Percentiles rank a stretch among this genome's conserved stretches.
Evolutionary conservation across 2,888 invertebrate species (phyloP).

Genomic region (Rhingia campestris): DNA sequence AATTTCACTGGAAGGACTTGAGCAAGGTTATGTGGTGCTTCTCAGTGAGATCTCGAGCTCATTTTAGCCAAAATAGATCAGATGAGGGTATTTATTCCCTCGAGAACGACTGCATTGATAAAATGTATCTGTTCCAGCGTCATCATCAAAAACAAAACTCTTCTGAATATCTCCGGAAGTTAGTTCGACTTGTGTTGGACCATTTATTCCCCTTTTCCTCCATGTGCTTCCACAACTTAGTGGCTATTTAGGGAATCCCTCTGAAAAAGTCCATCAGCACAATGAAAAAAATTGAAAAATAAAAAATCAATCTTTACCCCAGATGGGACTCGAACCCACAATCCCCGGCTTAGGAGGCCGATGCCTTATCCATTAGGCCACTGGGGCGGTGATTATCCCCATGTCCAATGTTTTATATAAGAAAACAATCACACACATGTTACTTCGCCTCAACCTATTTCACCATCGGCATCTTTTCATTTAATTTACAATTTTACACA

Average conservation of each 20-base stretch:
- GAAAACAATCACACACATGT: neutral
- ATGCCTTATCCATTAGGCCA: slow-evolving; percentile 93
- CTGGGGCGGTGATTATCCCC: slow-evolving; percentile 85
- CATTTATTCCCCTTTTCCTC: too few relatives aligned
- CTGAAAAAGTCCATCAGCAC: neutral
- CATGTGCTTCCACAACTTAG: too few relatives aligned
- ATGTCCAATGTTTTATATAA: slow-evolving; percentile 39
- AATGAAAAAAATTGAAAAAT: slow-evolving; percentile 15
- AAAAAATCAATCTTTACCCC: slow-evolving; percentile 87
- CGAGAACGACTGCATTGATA: too few relatives aligned
- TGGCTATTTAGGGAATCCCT: neutral
- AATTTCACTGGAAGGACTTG: too few relatives aligned
- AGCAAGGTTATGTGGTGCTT: too few relatives aligned
- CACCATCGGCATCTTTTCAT: neutral
- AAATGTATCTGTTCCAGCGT: too few relatives aligned
- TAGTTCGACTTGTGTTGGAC: too few relatives aligned
- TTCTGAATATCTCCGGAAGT: too few relatives aligned
- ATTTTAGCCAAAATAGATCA: too few relatives aligned
- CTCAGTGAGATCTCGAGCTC: too few relatives aligned
- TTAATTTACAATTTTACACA: neutral
- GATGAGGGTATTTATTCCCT: too few relatives aligned
- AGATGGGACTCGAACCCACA: slow-evolving; percentile 94
- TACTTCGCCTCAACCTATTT: neutral
- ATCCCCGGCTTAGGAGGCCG: slow-evolving; percentile 93
- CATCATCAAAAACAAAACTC: too few relatives aligned